phyloP scores from a whole-genome alignment of 2,888 invertebrate species.

The Zygothrica quintamaculata region DNA sequence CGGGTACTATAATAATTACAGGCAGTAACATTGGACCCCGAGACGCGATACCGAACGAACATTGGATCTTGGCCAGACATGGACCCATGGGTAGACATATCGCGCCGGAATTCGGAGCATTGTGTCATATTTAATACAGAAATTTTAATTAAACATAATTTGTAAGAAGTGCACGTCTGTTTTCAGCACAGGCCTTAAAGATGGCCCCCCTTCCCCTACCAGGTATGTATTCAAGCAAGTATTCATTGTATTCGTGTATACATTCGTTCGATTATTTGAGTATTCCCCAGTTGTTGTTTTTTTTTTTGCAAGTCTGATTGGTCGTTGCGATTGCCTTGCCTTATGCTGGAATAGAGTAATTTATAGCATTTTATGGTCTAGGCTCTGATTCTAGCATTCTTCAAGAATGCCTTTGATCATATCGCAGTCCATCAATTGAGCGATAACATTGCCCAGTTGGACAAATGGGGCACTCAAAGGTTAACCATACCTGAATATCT shows the following conservation, averaged over 20 bases:
- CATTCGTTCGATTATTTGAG: conserved; percentile 14
- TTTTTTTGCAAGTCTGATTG: conserved; percentile 46
- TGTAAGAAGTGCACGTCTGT: conserved; percentile 83
- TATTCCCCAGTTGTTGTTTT: conserved; percentile 35
- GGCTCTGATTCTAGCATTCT: conserved; percentile 65
- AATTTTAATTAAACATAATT: conserved; percentile 85
- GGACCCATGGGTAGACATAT: conserved; percentile 62
- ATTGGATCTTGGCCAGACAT: conserved; percentile 58
- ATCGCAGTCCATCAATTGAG: conserved; percentile 52
- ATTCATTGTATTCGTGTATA: background rate
- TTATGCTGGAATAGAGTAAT: conserved; percentile 71
- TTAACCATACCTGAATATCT: conserved; percentile 3
- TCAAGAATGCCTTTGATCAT: conserved; percentile 67
- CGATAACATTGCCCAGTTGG: conserved; percentile 39
- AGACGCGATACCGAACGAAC: no score
- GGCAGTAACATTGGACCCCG: conserved; percentile 36
- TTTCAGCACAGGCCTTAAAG: conserved; percentile 4
- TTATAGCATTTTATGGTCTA: conserved; percentile 68
- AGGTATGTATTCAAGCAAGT: conserved; percentile 13
- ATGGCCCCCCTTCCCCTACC: no score
- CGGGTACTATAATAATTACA: conserved; percentile 74
- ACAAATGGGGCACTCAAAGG: conserved; percentile 21
- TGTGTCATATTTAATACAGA: conserved; percentile 85
- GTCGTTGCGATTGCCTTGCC: conserved; percentile 51
- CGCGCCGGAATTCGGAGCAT: conserved; percentile 84